A percentile compares a stretch with the other conserved stretches of the same genome.
phyloP scores from a whole-genome alignment of 1,140 invertebrate genomes.

The Drosophila burlai region DNA sequence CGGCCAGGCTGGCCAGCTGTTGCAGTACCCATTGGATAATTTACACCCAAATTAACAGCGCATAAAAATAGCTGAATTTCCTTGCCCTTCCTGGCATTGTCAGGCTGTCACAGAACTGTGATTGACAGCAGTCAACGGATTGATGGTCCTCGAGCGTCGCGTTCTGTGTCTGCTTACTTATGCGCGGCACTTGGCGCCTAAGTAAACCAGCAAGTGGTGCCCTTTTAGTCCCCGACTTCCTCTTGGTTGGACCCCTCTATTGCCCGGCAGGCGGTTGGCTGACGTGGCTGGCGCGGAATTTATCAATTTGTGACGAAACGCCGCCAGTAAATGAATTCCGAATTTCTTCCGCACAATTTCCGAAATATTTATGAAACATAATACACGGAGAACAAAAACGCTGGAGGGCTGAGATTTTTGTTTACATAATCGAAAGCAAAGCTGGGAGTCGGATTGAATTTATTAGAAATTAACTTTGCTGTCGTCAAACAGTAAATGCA shows the following conservation, averaged over 20 bases:
- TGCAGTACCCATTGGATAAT: slow-evolving; percentile 66
- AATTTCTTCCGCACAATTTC: slow-evolving; percentile 38
- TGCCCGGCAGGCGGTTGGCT: slow-evolving; percentile 34
- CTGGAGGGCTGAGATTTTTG: background rate
- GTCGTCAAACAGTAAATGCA: background rate
- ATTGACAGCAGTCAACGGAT: slow-evolving; percentile 69
- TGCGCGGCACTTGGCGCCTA: slow-evolving; percentile 57
- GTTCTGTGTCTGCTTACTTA: slow-evolving; percentile 49
- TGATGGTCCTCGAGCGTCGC: slow-evolving; percentile 48
- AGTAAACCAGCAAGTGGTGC: slow-evolving; percentile 55
- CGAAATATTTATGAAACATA: slow-evolving; percentile 19
- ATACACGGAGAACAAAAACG: slow-evolving; percentile 15
- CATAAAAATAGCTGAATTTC: slow-evolving; percentile 65
- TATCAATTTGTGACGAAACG: slow-evolving; percentile 43
- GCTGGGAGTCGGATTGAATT: background rate
- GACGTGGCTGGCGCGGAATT: slow-evolving; percentile 53
- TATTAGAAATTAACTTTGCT: slow-evolving; percentile 9
- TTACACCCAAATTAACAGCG: slow-evolving; percentile 71
- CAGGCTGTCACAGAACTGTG: slow-evolving; percentile 57
- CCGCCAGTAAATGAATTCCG: slow-evolving; percentile 42
- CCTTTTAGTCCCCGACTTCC: background rate
- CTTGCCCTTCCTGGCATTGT: slow-evolving; percentile 30
- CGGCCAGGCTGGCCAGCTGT: slow-evolving; percentile 53
- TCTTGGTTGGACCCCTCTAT: slow-evolving; percentile 12
- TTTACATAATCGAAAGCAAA: slow-evolving; percentile 10